phyloP scores from a whole-genome alignment of 2,113 vertebrate genomes.

The Thinocorus orbignyianus region DNA sequence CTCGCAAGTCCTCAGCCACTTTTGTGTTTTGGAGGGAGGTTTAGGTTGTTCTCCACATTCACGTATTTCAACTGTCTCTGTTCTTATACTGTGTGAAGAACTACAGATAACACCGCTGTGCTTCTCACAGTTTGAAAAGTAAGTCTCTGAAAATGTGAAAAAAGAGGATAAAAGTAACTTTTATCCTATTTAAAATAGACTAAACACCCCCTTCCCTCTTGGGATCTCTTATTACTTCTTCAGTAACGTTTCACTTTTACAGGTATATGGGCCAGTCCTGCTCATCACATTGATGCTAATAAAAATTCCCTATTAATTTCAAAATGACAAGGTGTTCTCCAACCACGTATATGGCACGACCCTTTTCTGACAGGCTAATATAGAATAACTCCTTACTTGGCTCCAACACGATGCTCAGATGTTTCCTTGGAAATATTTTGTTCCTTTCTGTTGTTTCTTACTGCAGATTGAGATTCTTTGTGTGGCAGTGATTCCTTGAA shows the following conservation, averaged over 20 bases:
- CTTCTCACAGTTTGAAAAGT: background rate
- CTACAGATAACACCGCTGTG: background rate
- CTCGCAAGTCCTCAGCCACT: background rate
- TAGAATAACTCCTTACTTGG: background rate
- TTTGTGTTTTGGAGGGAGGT: fast-evolving
- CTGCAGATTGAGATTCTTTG: background rate
- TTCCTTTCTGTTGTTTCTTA: background rate
- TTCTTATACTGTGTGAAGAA: background rate
- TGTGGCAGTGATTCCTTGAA: background rate
- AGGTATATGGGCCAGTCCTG: background rate
- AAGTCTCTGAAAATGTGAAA: background rate
- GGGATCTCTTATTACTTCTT: background rate
- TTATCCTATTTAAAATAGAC: background rate
- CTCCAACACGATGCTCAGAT: background rate
- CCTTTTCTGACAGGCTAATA: background rate
- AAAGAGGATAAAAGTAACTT: background rate
- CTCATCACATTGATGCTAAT: background rate
- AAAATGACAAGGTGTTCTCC: background rate
- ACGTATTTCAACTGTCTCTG: background rate
- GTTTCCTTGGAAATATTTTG: conserved; percentile 1
- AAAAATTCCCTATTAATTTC: background rate
- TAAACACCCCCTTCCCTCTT: background rate
- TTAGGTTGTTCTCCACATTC: background rate
- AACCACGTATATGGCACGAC: background rate
- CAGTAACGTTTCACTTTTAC: background rate